phyloP scores from a whole-genome alignment of 2,113 vertebrate genomes.

The Bos taurus region ARS-UCD2.0 NC_037329.1:113658501-113659000 shows the following conservation, averaged over 20 bases:
- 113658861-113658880: conserved; percentile 56
- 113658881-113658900: conserved; percentile 19
- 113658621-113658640: conserved; percentile 44
- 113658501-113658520: neutral
- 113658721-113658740: conserved; percentile 55
- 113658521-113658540: neutral
- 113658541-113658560: neutral
- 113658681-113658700: conserved; percentile 18
- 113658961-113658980: conserved; percentile 16
- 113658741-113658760: conserved; percentile 47
- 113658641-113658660: conserved; percentile 20
- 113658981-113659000: neutral
- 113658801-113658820: conserved; percentile 59
- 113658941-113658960: neutral
- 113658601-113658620: conserved; percentile 52
- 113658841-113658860: conserved; percentile 26
- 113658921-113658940: neutral
- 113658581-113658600: neutral
- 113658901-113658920: conserved; percentile 2
- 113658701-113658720: conserved; percentile 26
- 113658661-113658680: conserved; percentile 54
- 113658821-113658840: conserved; percentile 57
- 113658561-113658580: neutral
- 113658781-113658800: conserved; percentile 45
- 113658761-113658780: conserved; percentile 54